phyloP scores from a whole-genome alignment of 2,113 vertebrate species.

The Bucco capensis region DNA sequence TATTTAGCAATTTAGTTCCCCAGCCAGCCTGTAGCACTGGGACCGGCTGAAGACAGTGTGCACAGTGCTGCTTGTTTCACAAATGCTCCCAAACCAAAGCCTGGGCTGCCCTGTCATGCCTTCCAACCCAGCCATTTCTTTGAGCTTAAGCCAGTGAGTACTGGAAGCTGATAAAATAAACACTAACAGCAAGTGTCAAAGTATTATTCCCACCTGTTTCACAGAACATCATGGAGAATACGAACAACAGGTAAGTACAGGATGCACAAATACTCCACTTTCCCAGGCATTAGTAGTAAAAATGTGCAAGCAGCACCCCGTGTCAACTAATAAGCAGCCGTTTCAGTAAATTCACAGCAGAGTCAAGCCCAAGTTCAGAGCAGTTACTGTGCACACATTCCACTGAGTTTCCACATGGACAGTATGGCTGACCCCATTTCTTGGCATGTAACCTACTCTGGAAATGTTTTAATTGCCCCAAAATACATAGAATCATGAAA shows the following conservation, averaged over 20 bases:
- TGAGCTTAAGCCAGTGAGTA: background rate
- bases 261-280: slow-evolving; percentile 32
- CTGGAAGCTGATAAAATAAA: background rate
- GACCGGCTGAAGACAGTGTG: background rate
- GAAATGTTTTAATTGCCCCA: background rate
- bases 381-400: background rate
- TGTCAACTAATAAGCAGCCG: slow-evolving; percentile 30
- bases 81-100: fast-evolving
- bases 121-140: background rate
- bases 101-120: background rate
- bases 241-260: slow-evolving; percentile 22
- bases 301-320: background rate
- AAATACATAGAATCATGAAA: background rate
- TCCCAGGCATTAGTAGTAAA: background rate
- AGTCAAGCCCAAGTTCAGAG: background rate
- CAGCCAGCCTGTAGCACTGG: fast-evolving
- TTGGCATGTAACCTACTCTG: fast-evolving
- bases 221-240: background rate
- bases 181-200: background rate
- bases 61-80: fast-evolving
- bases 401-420: fast-evolving
- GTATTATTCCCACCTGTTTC: background rate
- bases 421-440: background rate
- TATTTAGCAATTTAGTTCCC: background rate
- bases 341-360: background rate